Percentiles rank a stretch among this genome's conserved stretches.
phyloP scores from a whole-genome alignment of 2,797 vertebrate genomes.

The Melanotaenia trifasciata region DNA sequence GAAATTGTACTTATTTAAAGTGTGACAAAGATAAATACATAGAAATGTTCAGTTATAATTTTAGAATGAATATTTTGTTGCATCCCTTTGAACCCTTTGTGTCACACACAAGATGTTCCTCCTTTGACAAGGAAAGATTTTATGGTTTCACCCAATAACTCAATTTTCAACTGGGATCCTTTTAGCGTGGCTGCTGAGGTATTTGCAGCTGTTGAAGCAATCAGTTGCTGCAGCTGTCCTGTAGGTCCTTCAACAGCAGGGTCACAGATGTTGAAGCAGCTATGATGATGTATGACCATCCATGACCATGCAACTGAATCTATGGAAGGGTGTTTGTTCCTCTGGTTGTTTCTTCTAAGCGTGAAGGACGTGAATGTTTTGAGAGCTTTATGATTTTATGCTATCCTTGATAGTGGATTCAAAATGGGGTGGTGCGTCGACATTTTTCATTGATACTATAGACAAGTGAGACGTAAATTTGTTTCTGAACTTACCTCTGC shows the following conservation, averaged over 20 bases:
- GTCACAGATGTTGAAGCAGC: too few relatives aligned
- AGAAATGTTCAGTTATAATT: too few relatives aligned
- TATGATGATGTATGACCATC: too few relatives aligned
- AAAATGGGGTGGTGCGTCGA: neutral
- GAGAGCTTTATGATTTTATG: neutral
- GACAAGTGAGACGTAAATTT: too few relatives aligned
- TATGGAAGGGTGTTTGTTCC: neutral
- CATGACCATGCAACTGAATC: too few relatives aligned
- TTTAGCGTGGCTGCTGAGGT: neutral
- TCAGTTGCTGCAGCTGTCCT: too few relatives aligned
- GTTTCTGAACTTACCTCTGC: too few relatives aligned
- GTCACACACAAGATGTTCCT: neutral
- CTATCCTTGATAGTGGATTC: neutral
- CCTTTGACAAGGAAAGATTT: neutral
- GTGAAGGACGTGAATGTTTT: neutral
- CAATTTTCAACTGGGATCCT: too few relatives aligned
- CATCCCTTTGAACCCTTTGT: neutral
- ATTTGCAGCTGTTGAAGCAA: neutral
- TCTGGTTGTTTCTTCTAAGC: neutral
- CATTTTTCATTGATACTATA: too few relatives aligned
- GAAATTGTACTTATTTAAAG: too few relatives aligned
- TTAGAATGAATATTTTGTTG: neutral
- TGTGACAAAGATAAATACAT: too few relatives aligned
- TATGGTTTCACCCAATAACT: neutral
- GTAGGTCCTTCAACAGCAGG: too few relatives aligned